phyloP scores from a whole-genome alignment of 2,797 vertebrate genomes.

The Mormyrops boulengeri region DNA sequence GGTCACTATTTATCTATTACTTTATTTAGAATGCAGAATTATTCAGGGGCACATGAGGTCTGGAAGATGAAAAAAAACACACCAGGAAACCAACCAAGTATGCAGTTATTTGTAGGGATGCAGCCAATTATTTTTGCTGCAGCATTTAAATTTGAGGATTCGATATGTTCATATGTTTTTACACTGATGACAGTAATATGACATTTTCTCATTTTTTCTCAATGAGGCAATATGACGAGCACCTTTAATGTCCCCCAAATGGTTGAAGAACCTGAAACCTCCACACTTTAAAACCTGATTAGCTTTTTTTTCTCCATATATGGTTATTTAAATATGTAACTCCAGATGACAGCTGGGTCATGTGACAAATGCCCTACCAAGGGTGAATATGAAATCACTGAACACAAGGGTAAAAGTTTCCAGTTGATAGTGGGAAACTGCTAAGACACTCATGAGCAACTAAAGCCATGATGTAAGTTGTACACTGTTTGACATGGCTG shows the following conservation, averaged over 20 bases:
- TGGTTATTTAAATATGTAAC: background rate
- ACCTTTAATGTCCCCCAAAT: background rate
- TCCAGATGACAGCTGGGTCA: background rate
- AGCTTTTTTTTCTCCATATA: background rate
- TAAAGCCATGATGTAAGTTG: background rate
- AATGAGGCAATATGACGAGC: background rate
- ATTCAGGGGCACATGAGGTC: background rate
- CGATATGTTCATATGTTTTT: background rate
- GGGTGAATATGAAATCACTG: background rate
- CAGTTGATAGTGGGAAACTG: background rate
- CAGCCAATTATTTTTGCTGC: background rate
- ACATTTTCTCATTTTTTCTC: background rate
- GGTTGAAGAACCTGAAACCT: background rate
- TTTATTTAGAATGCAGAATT: constrained; percentile 17
- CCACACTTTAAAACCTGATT: background rate
- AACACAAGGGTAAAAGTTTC: background rate
- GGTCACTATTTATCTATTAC: background rate
- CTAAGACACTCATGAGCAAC: background rate
- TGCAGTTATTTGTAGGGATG: background rate
- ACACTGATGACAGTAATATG: background rate
- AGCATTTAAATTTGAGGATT: background rate
- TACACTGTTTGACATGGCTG: background rate
- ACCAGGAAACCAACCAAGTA: background rate
- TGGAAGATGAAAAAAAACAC: constrained; percentile 1
- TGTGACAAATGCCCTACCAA: background rate